phyloP scores from a whole-genome alignment of 1,140 invertebrate genomes.

The Euura lappo region DNA sequence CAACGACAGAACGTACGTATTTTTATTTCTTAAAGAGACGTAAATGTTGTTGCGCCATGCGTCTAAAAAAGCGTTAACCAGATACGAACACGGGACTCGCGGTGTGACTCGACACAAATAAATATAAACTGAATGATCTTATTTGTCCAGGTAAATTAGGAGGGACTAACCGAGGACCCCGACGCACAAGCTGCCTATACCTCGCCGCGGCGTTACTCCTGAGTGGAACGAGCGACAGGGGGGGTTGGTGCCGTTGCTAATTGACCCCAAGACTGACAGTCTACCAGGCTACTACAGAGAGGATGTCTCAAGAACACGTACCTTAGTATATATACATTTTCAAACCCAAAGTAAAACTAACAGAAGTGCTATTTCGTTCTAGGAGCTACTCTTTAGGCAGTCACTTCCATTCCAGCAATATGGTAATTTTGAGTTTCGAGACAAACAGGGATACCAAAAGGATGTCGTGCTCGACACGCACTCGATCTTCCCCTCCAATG shows the following conservation, averaged over 20 bases:
- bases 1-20: conserved; percentile 22
- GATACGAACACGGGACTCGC: not conserved
- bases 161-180: not conserved
- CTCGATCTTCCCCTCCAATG: too few species aligned
- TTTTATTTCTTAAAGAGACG: conserved; percentile 16
- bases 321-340: not conserved
- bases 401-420: not conserved
- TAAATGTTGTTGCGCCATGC: conserved; percentile 11
- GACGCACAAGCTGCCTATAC: not conserved
- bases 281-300: not conserved
- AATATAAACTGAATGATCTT: conserved; percentile 12
- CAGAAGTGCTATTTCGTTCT: too few species aligned
- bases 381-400: too few species aligned
- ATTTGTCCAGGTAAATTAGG: conserved; percentile 13
- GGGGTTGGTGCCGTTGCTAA: not conserved
- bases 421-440: not conserved
- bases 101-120: conserved; percentile 4
- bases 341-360: too few species aligned
- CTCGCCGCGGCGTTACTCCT: not conserved
- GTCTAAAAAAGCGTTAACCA: not conserved
- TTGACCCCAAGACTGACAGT: not conserved
- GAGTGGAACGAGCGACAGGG: not conserved
- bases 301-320: not conserved
- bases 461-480: too few species aligned
- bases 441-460: not conserved